phyloP scores from a whole-genome alignment of 2,888 invertebrate genomes.

The Meiosimyza platycephala region DNA sequence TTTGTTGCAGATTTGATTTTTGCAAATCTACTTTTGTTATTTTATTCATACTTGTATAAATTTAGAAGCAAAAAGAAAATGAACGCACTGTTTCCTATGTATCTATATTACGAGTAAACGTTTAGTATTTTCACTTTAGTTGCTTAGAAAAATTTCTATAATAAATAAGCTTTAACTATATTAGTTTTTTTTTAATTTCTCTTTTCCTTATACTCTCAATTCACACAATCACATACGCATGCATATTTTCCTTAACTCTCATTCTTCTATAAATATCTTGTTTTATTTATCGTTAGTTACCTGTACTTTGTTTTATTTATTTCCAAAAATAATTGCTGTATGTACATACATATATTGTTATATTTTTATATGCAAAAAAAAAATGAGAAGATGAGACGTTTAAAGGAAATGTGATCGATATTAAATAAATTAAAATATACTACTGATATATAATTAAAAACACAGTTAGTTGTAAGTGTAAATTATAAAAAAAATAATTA shows the following conservation, averaged over 20 bases:
- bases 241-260: slow-evolving; percentile 41
- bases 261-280: slow-evolving; percentile 12
- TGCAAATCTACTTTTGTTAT: slow-evolving; percentile 51
- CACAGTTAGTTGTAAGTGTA: slow-evolving; percentile 11
- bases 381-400: slow-evolving; percentile 46
- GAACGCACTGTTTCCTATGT: slow-evolving; percentile 6
- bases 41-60: neutral
- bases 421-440: slow-evolving; percentile 46
- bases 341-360: slow-evolving; percentile 16
- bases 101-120: neutral
- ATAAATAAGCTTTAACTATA: slow-evolving; percentile 18
- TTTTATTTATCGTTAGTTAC: slow-evolving; percentile 25
- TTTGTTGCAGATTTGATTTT: slow-evolving; percentile 51
- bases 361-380: slow-evolving; percentile 16
- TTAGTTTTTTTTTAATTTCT: slow-evolving; percentile 17
- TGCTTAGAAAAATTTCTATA: neutral
- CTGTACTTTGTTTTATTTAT: slow-evolving; percentile 11
- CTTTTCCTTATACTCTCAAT: slow-evolving; percentile 35
- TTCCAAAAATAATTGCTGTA: slow-evolving; percentile 12
- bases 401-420: slow-evolving; percentile 64
- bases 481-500: slow-evolving; percentile 19
- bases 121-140: neutral
- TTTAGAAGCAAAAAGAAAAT: too few species aligned
- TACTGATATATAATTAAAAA: slow-evolving; percentile 11
- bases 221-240: slow-evolving; percentile 28